phyloP scores from a whole-genome alignment of 2,113 vertebrate genomes.

The Oryctolagus cuniculus region DNA sequence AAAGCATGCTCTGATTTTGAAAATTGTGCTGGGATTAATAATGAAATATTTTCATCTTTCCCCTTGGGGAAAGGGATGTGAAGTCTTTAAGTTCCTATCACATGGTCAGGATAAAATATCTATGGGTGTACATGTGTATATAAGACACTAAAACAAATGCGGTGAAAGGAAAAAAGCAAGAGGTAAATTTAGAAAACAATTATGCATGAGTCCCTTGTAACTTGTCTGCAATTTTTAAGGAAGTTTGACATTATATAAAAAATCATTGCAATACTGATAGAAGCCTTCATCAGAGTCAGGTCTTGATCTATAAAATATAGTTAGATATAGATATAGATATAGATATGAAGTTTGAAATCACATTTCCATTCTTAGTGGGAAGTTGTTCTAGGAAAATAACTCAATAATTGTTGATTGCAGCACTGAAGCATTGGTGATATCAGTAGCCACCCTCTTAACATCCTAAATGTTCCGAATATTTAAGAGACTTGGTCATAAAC shows the following conservation, averaged over 20 bases:
- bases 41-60: not conserved
- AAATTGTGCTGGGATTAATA: not conserved
- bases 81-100: not conserved
- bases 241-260: conserved; percentile 30
- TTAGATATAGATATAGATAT: no score
- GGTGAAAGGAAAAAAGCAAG: not conserved
- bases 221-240: not conserved
- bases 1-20: not conserved
- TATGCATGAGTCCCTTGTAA: not conserved
- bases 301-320: not conserved
- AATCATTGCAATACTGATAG: not conserved
- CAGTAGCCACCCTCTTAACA: not conserved
- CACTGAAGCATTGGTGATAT: not conserved
- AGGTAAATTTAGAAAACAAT: not conserved
- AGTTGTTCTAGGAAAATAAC: not conserved
- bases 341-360: no score
- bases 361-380: no score
- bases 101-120: not conserved
- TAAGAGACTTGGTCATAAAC: not conserved
- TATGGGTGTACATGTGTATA: not conserved
- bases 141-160: not conserved
- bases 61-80: not conserved
- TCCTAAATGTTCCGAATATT: not conserved
- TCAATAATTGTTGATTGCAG: not conserved
- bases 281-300: not conserved